A percentile compares a stretch with the other conserved stretches of the same genome.
These are phyloP conservation scores for Dusona sp. DNA, from an alignment of 2,888 invertebrate species.

Conservation along the genomic window DNA sequence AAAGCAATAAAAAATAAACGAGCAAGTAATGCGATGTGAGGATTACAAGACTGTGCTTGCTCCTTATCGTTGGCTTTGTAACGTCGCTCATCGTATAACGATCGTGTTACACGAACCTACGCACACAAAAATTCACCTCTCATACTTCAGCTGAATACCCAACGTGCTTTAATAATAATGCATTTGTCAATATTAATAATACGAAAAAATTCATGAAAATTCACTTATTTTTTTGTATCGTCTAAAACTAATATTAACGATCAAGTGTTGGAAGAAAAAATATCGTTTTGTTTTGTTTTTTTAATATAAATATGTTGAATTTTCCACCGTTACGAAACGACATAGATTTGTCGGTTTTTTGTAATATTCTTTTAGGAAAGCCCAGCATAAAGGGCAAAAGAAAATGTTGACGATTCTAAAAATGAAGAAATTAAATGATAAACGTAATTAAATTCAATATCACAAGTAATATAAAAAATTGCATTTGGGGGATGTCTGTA, in stretches of 20 bases:
- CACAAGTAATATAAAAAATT: not conserved
- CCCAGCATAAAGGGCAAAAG: not conserved
- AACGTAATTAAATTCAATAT: not conserved
- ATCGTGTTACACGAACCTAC: slow-evolving; percentile 56
- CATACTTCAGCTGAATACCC: not conserved
- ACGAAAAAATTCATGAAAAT: not conserved
- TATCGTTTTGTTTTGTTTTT: not conserved
- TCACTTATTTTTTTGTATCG: not conserved
- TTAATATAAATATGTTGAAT: not conserved
- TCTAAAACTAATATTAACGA: not conserved
- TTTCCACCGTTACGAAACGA: not conserved
- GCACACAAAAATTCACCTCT: slow-evolving; percentile 35
- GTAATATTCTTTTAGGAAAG: not conserved
- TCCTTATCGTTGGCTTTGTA: slow-evolving; percentile 44
- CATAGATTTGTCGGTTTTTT: not conserved
- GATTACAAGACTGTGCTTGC: not conserved
- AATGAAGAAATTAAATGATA: not conserved
- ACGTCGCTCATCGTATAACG: slow-evolving; percentile 49
- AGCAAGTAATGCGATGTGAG: slow-evolving; percentile 3
- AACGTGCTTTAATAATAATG: not conserved
- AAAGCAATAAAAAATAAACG: not conserved
- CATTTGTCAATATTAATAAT: not conserved
- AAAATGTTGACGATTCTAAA: not conserved
- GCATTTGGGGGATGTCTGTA: not conserved
- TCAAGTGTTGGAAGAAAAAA: not conserved